These are phyloP conservation scores for Xestobium rufovillosum DNA, from an alignment of 2,888 invertebrate genomes.

Conservation along the genomic window DNA sequence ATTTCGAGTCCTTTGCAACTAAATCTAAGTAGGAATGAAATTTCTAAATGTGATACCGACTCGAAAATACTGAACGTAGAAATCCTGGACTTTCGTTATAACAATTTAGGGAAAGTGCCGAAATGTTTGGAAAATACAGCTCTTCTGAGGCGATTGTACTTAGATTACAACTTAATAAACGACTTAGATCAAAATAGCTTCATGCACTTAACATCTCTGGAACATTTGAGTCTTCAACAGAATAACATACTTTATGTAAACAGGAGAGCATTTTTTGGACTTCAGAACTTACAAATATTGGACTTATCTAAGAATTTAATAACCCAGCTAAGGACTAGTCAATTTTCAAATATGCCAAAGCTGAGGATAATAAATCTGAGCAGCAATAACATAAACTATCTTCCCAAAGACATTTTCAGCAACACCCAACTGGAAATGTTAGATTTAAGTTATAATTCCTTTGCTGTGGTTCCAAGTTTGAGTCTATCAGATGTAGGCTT, in stretches of 20 bases:
- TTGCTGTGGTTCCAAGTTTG: conserved; percentile 71
- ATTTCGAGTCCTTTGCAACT: conserved; percentile 64
- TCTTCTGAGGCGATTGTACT: conserved; percentile 58
- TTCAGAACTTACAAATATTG: conserved; percentile 67
- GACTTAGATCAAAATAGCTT: conserved; percentile 67
- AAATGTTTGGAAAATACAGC: conserved; percentile 60
- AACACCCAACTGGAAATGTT: conserved; percentile 73
- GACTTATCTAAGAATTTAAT: conserved; percentile 73
- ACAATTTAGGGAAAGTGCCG: conserved; percentile 58
- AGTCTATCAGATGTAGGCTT: conserved; percentile 73
- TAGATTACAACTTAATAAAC: conserved; percentile 67
- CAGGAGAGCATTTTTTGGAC: conserved; percentile 68
- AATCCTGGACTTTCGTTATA: conserved; percentile 63
- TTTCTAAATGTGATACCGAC: conserved; percentile 44
- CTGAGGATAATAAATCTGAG: conserved; percentile 66
- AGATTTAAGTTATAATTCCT: conserved; percentile 70
- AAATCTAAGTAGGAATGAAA: conserved; percentile 68
- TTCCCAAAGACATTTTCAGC: conserved; percentile 72
- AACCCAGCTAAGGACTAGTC: conserved; percentile 68
- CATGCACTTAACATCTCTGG: conserved; percentile 60
- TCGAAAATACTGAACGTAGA: conserved; percentile 53
- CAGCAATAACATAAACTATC: conserved; percentile 62
- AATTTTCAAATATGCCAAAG: conserved; percentile 69
- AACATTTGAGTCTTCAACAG: conserved; percentile 64
- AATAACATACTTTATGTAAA: conserved; percentile 67